Evolutionary conservation across 2,113 vertebrate genomes (phyloP).

Genomic region (Verasper variegatus): DNA sequence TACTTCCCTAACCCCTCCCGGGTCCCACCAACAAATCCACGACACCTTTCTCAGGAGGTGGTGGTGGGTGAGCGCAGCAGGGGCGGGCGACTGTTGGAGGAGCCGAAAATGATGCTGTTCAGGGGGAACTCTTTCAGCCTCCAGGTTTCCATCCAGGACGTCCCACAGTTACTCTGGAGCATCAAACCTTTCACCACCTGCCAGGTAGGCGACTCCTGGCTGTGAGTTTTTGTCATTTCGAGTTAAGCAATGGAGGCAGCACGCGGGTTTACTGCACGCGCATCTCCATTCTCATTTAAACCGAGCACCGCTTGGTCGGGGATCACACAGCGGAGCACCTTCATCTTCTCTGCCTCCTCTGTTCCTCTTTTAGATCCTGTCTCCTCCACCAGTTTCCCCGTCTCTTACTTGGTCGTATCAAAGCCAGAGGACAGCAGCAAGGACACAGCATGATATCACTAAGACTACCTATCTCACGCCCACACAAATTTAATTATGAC

Average conservation of each 20-base stretch:
- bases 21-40: not conserved
- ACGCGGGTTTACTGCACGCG: not conserved
- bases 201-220: conserved; percentile 83
- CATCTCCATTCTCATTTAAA: not conserved
- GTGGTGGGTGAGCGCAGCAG: conserved; percentile 86
- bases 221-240: not conserved
- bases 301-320: not conserved
- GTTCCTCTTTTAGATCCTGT: conserved; percentile 13
- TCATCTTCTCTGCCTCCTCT: conserved; percentile 27
- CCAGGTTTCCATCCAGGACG: conserved; percentile 93
- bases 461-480: conserved; percentile 54
- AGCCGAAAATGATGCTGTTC: conserved; percentile 91
- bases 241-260: not conserved
- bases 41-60: conserved; percentile 86
- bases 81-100: conserved; percentile 91
- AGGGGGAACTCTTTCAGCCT: conserved; percentile 91
- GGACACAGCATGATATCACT: conserved; percentile 65
- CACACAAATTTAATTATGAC: conserved; percentile 69
- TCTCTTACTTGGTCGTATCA: conserved; percentile 62
- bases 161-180: conserved; percentile 94
- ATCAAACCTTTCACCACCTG: conserved; percentile 96
- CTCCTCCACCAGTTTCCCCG: not conserved
- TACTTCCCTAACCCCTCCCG: not conserved
- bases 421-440: conserved; percentile 67
- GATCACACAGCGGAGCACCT: conserved; percentile 13